Percentiles rank a stretch among this genome's conserved stretches.
Evolutionary conservation across 2,113 vertebrate species (phyloP).

Genomic region (pig (Sus scrofa)): T2T-Sscrofa CM000823.6:14176501-14177000

Average conservation of each 20-base stretch:
- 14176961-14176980: slow-evolving; percentile 18
- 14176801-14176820: slow-evolving; percentile 57
- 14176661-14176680: slow-evolving; percentile 78
- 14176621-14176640: slow-evolving; percentile 80
- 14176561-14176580: slow-evolving; percentile 74
- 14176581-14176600: slow-evolving; percentile 79
- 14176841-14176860: slow-evolving; percentile 66
- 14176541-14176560: slow-evolving; percentile 77
- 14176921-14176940: slow-evolving; percentile 45
- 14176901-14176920: slow-evolving; percentile 56
- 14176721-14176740: slow-evolving; percentile 55
- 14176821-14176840: slow-evolving; percentile 16
- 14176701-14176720: slow-evolving; percentile 77
- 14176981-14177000: slow-evolving; percentile 11
- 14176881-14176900: slow-evolving; percentile 47
- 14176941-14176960: neutral
- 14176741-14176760: slow-evolving; percentile 58
- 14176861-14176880: slow-evolving; percentile 42
- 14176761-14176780: slow-evolving; percentile 64
- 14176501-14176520: slow-evolving; percentile 82
- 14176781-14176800: slow-evolving; percentile 62
- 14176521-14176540: slow-evolving; percentile 79
- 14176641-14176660: slow-evolving; percentile 82
- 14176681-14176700: slow-evolving; percentile 83
- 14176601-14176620: slow-evolving; percentile 78